phyloP scores from a whole-genome alignment of 2,113 vertebrate genomes.

The Numenius arquata region DNA sequence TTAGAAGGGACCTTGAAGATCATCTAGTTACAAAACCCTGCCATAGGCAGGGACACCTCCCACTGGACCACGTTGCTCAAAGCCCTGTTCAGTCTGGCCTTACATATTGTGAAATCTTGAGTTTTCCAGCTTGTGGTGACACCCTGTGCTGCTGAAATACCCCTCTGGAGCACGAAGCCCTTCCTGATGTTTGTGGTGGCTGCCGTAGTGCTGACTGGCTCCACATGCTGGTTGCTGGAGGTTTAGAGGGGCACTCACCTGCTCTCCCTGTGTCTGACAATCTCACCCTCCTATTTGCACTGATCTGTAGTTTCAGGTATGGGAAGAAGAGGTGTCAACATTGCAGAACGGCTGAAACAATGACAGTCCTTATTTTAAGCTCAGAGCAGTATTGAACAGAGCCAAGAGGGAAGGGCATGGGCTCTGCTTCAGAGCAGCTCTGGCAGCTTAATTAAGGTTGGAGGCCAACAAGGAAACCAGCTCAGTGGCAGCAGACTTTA shows the following conservation, averaged over 20 bases:
- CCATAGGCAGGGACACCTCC: not conserved
- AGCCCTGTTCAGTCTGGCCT: not conserved
- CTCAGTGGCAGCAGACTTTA: not conserved
- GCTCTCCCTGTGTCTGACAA: not conserved
- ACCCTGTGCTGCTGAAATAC: fast-evolving
- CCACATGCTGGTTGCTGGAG: not conserved
- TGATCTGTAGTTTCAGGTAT: not conserved
- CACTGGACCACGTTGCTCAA: not conserved
- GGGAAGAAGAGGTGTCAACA: not conserved
- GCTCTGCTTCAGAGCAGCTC: not conserved
- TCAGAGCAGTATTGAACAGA: not conserved
- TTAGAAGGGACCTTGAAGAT: not conserved
- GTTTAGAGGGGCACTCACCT: not conserved
- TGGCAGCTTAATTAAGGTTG: not conserved
- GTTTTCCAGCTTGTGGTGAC: not conserved
- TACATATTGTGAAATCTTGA: not conserved
- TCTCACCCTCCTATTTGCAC: not conserved
- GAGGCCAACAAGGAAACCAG: not conserved
- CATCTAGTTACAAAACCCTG: not conserved
- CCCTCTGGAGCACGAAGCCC: not conserved
- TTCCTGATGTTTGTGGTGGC: not conserved
- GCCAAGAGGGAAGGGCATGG: too few species aligned
- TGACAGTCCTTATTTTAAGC: not conserved
- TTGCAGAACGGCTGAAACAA: not conserved
- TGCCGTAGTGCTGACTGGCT: not conserved